These are phyloP conservation scores for Drosophila navojoa DNA, from an alignment of 1,140 invertebrate species.

Conservation along the genomic window DNA sequence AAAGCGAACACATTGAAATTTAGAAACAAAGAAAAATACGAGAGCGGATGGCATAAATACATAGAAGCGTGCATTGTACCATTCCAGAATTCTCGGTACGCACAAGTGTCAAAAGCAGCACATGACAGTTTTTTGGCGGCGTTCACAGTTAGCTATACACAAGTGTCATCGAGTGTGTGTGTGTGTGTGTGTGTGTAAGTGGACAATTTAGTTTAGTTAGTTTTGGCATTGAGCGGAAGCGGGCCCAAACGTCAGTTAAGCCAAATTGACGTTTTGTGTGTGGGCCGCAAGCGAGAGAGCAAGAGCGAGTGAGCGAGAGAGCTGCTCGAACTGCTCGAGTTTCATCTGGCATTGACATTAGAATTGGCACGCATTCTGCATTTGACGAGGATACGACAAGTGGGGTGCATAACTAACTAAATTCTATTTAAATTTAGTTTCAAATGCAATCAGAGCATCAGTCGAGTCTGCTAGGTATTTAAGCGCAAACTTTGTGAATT, in stretches of 20 bases:
- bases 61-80: constrained; percentile 40
- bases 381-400: constrained; percentile 29
- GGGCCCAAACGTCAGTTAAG: constrained; percentile 48
- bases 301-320: background rate
- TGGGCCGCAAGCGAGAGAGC: background rate
- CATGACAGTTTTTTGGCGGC: constrained; percentile 50
- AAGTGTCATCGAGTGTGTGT: constrained; percentile 4
- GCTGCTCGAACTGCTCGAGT: background rate
- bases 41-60: constrained; percentile 56
- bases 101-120: constrained; percentile 76
- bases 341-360: constrained; percentile 44
- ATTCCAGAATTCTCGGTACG: constrained; percentile 43
- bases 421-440: constrained; percentile 8
- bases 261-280: constrained; percentile 72
- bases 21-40: constrained; percentile 57
- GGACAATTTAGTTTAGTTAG: constrained; percentile 51
- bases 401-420: constrained; percentile 1
- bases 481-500: background rate
- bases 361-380: constrained; percentile 27
- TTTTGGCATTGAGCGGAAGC: constrained; percentile 27
- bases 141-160: constrained; percentile 17
- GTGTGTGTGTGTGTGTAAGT: background rate
- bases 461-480: background rate
- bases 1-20: constrained; percentile 63
- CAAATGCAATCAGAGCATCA: background rate